A percentile compares a stretch with the other conserved stretches of the same genome.
phyloP scores from a whole-genome alignment of 53 echinoderm and acorn worm genomes.

The Holothuria leucospilota region DNA sequence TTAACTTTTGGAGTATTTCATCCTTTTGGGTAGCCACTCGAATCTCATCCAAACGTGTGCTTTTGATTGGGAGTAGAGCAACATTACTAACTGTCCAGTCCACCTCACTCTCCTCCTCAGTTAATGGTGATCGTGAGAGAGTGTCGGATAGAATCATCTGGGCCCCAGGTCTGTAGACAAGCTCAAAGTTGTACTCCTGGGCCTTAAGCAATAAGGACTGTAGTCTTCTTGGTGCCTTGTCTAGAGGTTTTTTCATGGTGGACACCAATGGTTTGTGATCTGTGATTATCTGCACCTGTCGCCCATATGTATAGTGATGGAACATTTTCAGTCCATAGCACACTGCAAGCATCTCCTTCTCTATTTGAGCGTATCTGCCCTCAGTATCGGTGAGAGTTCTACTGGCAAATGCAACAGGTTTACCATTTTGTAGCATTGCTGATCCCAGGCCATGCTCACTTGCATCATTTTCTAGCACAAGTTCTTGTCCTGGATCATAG shows the following conservation, averaged over 20 bases:
- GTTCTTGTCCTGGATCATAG: slow-evolving; percentile 61
- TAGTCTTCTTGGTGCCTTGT: slow-evolving; percentile 40
- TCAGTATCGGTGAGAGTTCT: slow-evolving; percentile 69
- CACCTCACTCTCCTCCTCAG: background rate
- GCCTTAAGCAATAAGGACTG: slow-evolving; percentile 24
- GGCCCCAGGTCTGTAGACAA: slow-evolving; percentile 13
- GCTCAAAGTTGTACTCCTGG: slow-evolving; percentile 39
- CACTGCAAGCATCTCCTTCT: slow-evolving; percentile 57
- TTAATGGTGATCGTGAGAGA: no score
- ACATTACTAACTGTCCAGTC: background rate
- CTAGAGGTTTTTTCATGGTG: background rate
- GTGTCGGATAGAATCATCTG: slow-evolving; percentile 47
- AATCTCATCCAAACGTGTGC: slow-evolving; percentile 35
- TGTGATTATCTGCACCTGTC: no score
- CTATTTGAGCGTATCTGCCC: slow-evolving; percentile 56
- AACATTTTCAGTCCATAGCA: slow-evolving; percentile 42
- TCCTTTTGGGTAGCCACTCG: slow-evolving; percentile 15
- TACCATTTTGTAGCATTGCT: slow-evolving; percentile 54
- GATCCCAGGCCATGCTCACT: slow-evolving; percentile 64
- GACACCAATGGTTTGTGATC: slow-evolving; percentile 58
- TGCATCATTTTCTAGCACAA: slow-evolving; percentile 59
- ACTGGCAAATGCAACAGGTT: slow-evolving; percentile 63
- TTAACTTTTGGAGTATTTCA: slow-evolving; percentile 49
- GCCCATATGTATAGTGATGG: slow-evolving; percentile 47
- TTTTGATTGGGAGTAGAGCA: background rate